These are phyloP conservation scores for Vandiemenella viatica DNA, from an alignment of 2,888 invertebrate species.

Conservation along the genomic window DNA sequence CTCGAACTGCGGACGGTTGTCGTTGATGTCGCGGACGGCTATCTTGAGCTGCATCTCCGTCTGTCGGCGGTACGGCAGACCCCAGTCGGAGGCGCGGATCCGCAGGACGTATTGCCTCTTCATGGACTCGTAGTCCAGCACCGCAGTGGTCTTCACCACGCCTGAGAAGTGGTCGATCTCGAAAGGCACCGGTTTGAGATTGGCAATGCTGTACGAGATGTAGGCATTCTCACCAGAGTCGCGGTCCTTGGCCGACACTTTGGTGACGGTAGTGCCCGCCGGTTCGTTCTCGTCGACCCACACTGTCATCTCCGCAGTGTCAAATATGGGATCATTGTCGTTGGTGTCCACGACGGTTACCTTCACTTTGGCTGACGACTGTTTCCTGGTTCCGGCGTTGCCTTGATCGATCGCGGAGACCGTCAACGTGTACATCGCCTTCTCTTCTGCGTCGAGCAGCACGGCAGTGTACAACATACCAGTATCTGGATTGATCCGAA, in stretches of 20 bases:
- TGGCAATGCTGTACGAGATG: conserved; percentile 86
- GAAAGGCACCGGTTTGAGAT: conserved; percentile 82
- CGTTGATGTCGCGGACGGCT: conserved; percentile 72
- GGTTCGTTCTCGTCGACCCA: conserved; percentile 77
- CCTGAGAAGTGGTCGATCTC: conserved; percentile 91
- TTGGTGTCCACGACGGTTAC: conserved; percentile 81
- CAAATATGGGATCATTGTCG: conserved; percentile 86
- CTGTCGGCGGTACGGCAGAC: conserved; percentile 77
- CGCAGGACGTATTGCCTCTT: conserved; percentile 63
- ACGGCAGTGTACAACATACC: conserved; percentile 80
- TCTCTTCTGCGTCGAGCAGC: conserved; percentile 67
- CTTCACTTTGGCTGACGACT: conserved; percentile 81
- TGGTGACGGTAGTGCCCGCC: conserved; percentile 68
- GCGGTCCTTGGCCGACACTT: conserved; percentile 70
- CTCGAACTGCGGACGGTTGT: conserved; percentile 84
- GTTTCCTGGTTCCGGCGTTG: conserved; percentile 64
- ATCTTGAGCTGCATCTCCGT: conserved; percentile 76
- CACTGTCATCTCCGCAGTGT: conserved; percentile 50
- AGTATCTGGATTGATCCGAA: conserved; percentile 70
- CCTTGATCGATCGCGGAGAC: conserved; percentile 83
- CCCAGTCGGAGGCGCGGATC: conserved; percentile 91
- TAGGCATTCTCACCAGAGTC: conserved; percentile 92
- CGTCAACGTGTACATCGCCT: conserved; percentile 70
- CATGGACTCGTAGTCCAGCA: conserved; percentile 85
- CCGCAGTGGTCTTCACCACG: conserved; percentile 63